phyloP scores from a whole-genome alignment of 2,797 vertebrate genomes.

The Aulostomus chinensis region DNA sequence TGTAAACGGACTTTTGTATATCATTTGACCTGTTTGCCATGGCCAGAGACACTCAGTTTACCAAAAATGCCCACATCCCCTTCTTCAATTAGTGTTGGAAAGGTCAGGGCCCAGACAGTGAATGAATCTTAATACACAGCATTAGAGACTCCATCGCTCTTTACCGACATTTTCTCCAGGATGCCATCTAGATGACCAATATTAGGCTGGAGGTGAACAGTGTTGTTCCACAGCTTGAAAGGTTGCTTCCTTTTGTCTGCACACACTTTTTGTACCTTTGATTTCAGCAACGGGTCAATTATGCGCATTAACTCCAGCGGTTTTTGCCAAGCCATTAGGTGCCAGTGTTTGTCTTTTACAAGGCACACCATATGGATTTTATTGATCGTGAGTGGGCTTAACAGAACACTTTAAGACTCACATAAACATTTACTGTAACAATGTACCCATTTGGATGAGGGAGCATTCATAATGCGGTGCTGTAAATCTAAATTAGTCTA shows the following conservation, averaged over 20 bases:
- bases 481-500: constrained; percentile 56
- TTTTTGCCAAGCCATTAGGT: constrained; percentile 59
- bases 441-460: constrained; percentile 45
- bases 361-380: constrained; percentile 67
- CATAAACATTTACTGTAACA: constrained; percentile 76
- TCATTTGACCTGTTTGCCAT: constrained; percentile 9
- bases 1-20: constrained; percentile 9
- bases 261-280: constrained; percentile 24
- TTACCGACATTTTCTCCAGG: neutral
- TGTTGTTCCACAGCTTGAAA: constrained; percentile 4
- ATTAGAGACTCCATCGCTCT: neutral
- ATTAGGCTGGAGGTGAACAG: constrained; percentile 4
- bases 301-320: constrained; percentile 37
- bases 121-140: neutral
- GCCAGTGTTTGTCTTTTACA: constrained; percentile 67
- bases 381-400: constrained; percentile 72
- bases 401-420: constrained; percentile 66
- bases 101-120: constrained; percentile 10
- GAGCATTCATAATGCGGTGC: constrained; percentile 44
- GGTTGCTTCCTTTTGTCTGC: constrained; percentile 10
- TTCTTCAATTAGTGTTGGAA: constrained; percentile 3
- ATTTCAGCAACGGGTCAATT: constrained; percentile 44
- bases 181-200: neutral
- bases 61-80: neutral
- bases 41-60: constrained; percentile 3